Conservation (phyloP, 1,140 invertebrate species). For the Trichonephila clavipes region DNA sequence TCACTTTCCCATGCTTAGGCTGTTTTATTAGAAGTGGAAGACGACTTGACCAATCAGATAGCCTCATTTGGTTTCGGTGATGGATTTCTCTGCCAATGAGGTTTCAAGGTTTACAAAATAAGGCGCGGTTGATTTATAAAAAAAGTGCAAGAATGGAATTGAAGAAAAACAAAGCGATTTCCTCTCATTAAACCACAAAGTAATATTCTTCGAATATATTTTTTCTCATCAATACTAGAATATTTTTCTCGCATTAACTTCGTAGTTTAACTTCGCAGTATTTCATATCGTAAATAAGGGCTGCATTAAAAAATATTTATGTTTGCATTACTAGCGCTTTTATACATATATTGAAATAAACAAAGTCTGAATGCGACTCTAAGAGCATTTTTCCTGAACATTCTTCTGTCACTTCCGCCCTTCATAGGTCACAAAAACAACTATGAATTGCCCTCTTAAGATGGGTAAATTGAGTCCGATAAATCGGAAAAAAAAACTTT, state of each 20-base stretch:
- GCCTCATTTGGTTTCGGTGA: conserved; percentile 24
- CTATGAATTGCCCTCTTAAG: not conserved
- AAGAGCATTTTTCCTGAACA: not conserved
- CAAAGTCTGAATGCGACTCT: not conserved
- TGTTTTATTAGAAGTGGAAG: conserved; percentile 55
- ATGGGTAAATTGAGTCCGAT: not conserved
- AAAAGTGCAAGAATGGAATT: not conserved
- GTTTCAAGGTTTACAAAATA: conserved; percentile 71
- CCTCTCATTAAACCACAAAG: conserved; percentile 22
- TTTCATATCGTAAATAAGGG: not conserved
- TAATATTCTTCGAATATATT: not conserved
- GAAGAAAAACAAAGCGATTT: conserved; percentile 40
- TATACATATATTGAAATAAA: not conserved
- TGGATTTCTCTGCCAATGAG: conserved; percentile 40
- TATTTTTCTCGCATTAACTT: not conserved
- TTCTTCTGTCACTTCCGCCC: not conserved
- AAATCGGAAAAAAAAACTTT: not conserved
- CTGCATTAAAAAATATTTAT: not conserved
- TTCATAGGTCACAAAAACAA: not conserved
- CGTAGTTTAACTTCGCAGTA: not conserved
- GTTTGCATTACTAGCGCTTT: not conserved
- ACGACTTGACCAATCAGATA: conserved; percentile 51
- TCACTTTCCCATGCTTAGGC: conserved; percentile 6
- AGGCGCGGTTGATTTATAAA: conserved; percentile 57
- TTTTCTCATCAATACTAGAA: not conserved